Percentiles rank a stretch among this genome's conserved stretches.
phyloP scores from a whole-genome alignment of 2,888 invertebrate species.

The Monopis laevigella region DNA sequence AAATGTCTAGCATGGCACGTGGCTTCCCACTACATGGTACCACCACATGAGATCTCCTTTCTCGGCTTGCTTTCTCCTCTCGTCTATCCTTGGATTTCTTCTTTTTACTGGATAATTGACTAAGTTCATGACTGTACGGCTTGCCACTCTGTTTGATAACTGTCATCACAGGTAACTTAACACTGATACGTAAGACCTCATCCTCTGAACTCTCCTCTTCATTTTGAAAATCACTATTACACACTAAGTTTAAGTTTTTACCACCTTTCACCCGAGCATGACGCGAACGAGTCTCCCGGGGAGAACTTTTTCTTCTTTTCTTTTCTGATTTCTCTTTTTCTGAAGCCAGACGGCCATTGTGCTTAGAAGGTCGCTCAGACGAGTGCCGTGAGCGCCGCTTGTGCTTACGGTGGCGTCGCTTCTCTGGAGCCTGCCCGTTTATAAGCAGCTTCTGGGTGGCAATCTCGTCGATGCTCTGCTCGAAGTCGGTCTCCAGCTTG shows the following conservation, averaged over 20 bases:
- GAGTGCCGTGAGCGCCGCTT: conserved; percentile 49
- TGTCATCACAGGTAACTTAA: conserved; percentile 56
- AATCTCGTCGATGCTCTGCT: conserved; percentile 58
- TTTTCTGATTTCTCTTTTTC: conserved; percentile 24
- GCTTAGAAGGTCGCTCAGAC: conserved; percentile 36
- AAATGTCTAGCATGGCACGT: conserved; percentile 57
- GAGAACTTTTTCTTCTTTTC: conserved; percentile 47
- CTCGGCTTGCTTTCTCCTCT: too few species aligned
- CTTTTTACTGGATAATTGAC: conserved; percentile 64
- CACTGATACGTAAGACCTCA: conserved; percentile 55
- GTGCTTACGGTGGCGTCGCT: conserved; percentile 50
- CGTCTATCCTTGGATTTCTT: conserved; percentile 42
- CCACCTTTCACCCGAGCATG: conserved; percentile 53
- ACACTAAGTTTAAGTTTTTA: conserved; percentile 62
- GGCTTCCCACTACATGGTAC: conserved; percentile 61
- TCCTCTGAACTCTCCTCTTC: conserved; percentile 54
- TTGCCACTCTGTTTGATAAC: conserved; percentile 55
- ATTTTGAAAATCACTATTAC: conserved; percentile 52
- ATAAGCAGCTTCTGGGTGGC: conserved; percentile 44
- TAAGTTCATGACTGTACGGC: conserved; percentile 66
- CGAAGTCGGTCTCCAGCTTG: conserved; percentile 61
- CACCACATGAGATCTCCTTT: conserved; percentile 45
- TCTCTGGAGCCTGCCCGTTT: conserved; percentile 42
- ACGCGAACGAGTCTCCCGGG: conserved; percentile 30
- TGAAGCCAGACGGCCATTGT: conserved; percentile 46